Evolutionary conservation across 2,888 invertebrate species (phyloP).

Genomic region (Papilio gigon): DNA sequence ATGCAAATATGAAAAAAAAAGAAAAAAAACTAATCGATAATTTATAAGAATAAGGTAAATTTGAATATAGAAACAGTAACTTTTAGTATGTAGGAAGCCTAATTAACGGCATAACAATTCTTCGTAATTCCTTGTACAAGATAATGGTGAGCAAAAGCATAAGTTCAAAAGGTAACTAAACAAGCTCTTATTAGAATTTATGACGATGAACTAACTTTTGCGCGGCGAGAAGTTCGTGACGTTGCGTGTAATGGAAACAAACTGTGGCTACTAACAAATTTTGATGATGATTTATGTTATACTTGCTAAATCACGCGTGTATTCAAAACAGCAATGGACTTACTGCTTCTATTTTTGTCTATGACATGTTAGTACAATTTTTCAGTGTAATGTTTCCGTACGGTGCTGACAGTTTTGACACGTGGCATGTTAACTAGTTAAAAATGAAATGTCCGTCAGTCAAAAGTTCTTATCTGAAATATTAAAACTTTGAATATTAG

Average conservation of each 20-base stretch:
- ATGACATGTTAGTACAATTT: conserved; percentile 64
- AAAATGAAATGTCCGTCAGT: conserved; percentile 71
- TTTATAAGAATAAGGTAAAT: not conserved
- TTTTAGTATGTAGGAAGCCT: not conserved
- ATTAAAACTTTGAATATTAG: conserved; percentile 47
- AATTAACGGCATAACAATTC: conserved; percentile 37
- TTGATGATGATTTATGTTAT: conserved; percentile 71
- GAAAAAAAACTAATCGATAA: too few species aligned
- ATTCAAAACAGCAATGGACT: conserved; percentile 58
- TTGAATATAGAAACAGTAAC: not conserved
- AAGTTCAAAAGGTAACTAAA: conserved; percentile 41
- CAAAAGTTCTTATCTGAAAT: conserved; percentile 62
- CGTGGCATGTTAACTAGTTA: conserved; percentile 62
- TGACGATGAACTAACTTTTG: conserved; percentile 40
- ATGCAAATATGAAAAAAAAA: too few species aligned
- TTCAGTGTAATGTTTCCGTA: conserved; percentile 74
- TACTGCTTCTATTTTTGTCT: conserved; percentile 61
- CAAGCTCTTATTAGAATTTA: conserved; percentile 42
- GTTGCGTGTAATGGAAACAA: conserved; percentile 51
- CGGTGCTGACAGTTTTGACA: conserved; percentile 61
- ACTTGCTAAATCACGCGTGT: conserved; percentile 64
- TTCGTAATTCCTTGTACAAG: conserved; percentile 34
- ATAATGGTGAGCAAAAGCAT: conserved; percentile 35
- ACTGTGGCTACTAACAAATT: conserved; percentile 50
- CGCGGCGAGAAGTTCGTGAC: conserved; percentile 35